Evolutionary conservation across 2,797 vertebrate species (phyloP).

Genomic region (Acrossocheilus fasciatus): DNA sequence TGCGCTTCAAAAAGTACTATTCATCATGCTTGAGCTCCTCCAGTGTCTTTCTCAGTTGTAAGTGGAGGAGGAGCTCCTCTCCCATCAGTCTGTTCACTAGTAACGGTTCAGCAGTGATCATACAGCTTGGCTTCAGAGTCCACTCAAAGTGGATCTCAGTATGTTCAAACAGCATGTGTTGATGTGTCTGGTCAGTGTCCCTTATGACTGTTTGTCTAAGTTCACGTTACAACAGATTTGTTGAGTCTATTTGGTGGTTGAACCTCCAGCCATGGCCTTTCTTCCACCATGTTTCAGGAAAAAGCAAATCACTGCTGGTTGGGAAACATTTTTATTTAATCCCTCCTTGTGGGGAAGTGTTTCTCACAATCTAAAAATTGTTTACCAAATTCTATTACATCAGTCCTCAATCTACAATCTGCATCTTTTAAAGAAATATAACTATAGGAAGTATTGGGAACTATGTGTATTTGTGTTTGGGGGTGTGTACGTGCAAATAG

Average conservation of each 20-base stretch:
- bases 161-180: slow-evolving; percentile 11
- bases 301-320: background rate
- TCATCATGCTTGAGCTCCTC: background rate
- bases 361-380: background rate
- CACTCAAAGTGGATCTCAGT: background rate
- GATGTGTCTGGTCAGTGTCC: slow-evolving; percentile 26
- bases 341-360: background rate
- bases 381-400: background rate
- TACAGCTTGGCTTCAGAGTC: slow-evolving; percentile 5
- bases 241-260: slow-evolving; percentile 16
- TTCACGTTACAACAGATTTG: background rate
- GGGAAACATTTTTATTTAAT: background rate
- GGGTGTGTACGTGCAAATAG: background rate
- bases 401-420: background rate
- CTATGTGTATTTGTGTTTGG: background rate
- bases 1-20: background rate
- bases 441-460: background rate
- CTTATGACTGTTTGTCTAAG: slow-evolving; percentile 13
- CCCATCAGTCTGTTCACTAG: background rate
- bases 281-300: background rate
- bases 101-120: slow-evolving; percentile 9
- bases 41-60: background rate
- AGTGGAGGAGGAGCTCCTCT: slow-evolving; percentile 3
- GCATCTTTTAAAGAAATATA: background rate
- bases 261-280: background rate